Conservation (phyloP, 2,888 invertebrate genomes). For the Poecilobothrus nobilitatus region DNA sequence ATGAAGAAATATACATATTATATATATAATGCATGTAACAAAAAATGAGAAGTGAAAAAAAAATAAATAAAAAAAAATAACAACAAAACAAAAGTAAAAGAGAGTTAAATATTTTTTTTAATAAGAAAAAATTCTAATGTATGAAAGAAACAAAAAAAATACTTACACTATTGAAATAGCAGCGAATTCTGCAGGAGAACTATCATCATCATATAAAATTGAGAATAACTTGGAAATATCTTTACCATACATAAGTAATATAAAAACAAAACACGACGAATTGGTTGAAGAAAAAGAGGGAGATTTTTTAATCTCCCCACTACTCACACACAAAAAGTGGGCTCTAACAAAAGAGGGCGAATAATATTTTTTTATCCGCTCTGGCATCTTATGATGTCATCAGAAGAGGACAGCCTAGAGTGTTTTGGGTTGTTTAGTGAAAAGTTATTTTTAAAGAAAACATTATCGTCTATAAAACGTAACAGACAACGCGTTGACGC, state of each 20-base stretch:
- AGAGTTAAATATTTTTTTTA: neutral
- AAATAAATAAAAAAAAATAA: neutral
- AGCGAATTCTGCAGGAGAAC: conserved; percentile 2
- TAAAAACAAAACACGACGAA: neutral
- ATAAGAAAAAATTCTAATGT: neutral
- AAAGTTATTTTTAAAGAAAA: conserved; percentile 85
- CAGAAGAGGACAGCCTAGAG: conserved; percentile 82
- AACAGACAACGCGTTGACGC: conserved; percentile 94
- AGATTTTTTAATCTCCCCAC: conserved; percentile 25
- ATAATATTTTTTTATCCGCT: conserved; percentile 8
- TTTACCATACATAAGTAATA: conserved; percentile 3
- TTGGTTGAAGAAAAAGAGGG: conserved; percentile 16
- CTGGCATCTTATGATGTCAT: conserved; percentile 79
- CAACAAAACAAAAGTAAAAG: neutral
- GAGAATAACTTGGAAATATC: neutral
- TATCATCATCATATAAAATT: neutral
- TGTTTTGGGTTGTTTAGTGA: conserved; percentile 89
- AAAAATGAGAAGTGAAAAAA: neutral
- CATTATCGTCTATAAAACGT: conserved; percentile 57
- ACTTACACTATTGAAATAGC: neutral
- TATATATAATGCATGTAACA: neutral
- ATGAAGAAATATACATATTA: too few species aligned
- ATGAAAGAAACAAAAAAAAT: neutral
- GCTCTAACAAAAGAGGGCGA: neutral
- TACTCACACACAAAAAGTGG: conserved; percentile 2